Percentiles rank a stretch among this genome's conserved stretches.
Evolutionary conservation across 2,113 vertebrate species (phyloP).

Genomic region (Sardina pilchardus): DNA sequence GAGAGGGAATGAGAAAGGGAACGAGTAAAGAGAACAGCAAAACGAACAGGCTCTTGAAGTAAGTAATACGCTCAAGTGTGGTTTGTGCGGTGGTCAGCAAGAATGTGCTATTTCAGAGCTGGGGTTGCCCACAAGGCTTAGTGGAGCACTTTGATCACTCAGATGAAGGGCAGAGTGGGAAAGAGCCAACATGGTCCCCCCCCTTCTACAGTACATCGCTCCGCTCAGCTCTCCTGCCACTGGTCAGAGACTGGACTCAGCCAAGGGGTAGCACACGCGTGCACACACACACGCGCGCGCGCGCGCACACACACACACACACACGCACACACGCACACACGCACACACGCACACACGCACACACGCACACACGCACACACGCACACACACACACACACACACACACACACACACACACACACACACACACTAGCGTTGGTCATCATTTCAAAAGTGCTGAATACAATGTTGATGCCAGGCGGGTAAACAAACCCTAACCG

Average conservation of each 20-base stretch:
- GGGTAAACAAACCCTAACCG: neutral
- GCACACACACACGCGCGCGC: neutral
- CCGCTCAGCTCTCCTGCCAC: neutral
- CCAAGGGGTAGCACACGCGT: neutral
- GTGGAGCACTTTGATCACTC: neutral
- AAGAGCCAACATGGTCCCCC: neutral
- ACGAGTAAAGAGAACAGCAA: neutral
- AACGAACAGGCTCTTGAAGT: neutral
- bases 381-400: neutral
- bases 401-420: slow-evolving; percentile 14
- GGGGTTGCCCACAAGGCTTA: neutral
- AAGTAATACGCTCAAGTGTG: neutral
- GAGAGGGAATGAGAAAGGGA: neutral
- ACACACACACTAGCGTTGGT: neutral
- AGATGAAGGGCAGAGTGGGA: neutral
- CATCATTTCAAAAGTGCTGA: slow-evolving; percentile 14
- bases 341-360: neutral
- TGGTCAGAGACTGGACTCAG: neutral
- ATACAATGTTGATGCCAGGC: slow-evolving; percentile 15
- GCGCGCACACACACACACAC: neutral
- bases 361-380: neutral
- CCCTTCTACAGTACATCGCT: neutral
- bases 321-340: neutral
- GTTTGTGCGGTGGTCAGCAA: neutral
- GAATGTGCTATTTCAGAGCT: neutral